Evolutionary conservation across 2,888 invertebrate genomes (phyloP), one percentile per base, ranked within the genome.

Genomic region (Dicyrtomina minuta): DNA sequence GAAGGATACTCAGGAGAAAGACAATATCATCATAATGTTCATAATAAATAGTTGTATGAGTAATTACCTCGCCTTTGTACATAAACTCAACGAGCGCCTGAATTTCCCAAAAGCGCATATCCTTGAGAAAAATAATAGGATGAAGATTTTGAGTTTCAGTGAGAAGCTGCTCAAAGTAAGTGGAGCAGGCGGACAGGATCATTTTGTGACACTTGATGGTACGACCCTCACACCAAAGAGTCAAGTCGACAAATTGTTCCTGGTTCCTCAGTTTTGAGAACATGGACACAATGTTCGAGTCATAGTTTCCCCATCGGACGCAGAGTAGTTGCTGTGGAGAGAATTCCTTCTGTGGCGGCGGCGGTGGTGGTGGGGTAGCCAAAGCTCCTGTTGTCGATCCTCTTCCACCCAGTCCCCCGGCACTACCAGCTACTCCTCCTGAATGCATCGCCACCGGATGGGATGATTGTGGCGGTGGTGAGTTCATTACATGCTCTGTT

Each of bases 241-340:
- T 77, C 49, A 75, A 74, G 62, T 78, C 78, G 15, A 77, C 75
- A 62, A 78, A 78, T 41, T 75, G 74, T 70, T 79, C 77, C 61
- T 73, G 72, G 62, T 73, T 72, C 39, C 76, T 71, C 46, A 79
- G 75, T 60, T 78, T 78, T 61, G 78, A 76, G 71, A 79, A 79
- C 79, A 79, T 79, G 66, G 78, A 76, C 59, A 78, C 76, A 60
- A 79, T 78, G 66, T 79, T 79, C 41, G 79, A 76, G 74, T 79
- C 79, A 59, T 75, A 79, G 71, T 79, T 79, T 24, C 79, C 79
- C 79, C 79, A 79, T 65, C 78, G 75, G 72, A 79, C 79, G 53
- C 79, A 79, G 10, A 79, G 70, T 27, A 79, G 60, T 61, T 79
- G 79, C 53, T 77, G 79, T 2, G 79, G 74, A 44, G 76, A 73